Conservation (phyloP, 2,113 vertebrate genomes). For the Tachysurus fulvidraco region DNA sequence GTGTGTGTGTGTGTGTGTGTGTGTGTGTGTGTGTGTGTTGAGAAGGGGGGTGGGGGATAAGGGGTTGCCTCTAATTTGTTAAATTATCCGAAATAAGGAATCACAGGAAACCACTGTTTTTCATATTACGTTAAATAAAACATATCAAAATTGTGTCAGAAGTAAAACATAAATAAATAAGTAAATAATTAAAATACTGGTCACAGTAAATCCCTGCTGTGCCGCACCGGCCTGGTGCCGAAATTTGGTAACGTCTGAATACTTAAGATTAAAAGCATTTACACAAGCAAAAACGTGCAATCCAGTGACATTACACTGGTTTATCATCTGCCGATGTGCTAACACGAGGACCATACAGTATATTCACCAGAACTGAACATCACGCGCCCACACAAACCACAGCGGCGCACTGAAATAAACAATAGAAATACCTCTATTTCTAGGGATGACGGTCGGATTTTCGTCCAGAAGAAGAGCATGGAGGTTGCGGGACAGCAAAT, state of each 20-base stretch:
- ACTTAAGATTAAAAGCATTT: neutral
- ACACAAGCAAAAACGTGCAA: neutral
- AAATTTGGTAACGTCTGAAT: neutral
- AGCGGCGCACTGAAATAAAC: slow-evolving; percentile 14
- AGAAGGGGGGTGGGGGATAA: neutral
- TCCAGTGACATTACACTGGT: neutral
- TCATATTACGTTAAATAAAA: neutral
- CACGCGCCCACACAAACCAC: slow-evolving; percentile 56
- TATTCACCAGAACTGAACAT: neutral
- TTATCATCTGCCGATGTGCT: neutral
- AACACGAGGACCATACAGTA: neutral
- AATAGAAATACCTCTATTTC: slow-evolving; percentile 65
- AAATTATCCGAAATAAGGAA: neutral
- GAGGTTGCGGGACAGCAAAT: slow-evolving; percentile 55
- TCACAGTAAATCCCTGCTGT: slow-evolving; percentile 12
- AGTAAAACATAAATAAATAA: neutral
- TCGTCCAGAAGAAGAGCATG: slow-evolving; percentile 65
- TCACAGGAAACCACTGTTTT: neutral
- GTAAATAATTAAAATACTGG: neutral
- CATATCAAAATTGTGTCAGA: neutral
- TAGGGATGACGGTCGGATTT: slow-evolving; percentile 65
- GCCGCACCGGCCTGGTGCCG: slow-evolving; percentile 32
- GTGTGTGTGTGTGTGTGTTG: neutral
- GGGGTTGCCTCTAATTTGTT: neutral
- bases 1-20: neutral